These are phyloP conservation scores for Scopus umbretta DNA, from an alignment of 2,113 vertebrate species.

Conservation along the genomic window DNA sequence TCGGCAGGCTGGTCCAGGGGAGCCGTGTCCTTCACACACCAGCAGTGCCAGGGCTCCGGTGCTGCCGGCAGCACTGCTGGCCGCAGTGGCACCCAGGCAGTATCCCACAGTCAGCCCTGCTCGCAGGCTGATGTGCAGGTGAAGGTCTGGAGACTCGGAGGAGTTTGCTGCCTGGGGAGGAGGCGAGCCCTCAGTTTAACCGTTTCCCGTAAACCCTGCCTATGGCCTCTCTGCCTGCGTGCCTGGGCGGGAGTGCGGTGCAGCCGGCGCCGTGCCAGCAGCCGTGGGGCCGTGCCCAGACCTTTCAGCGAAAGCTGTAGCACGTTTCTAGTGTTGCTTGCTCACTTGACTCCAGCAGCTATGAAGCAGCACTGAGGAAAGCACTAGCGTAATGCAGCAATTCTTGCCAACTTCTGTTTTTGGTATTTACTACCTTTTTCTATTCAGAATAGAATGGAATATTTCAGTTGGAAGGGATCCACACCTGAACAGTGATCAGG, in stretches of 20 bases:
- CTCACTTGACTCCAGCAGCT: not conserved
- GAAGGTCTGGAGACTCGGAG: not conserved
- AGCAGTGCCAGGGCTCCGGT: rapidly evolving
- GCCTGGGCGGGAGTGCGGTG: rapidly evolving
- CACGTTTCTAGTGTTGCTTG: not conserved
- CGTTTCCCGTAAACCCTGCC: not conserved
- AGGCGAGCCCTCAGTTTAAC: not conserved
- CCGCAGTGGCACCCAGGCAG: not conserved
- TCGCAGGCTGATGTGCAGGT: not conserved
- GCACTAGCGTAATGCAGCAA: not conserved
- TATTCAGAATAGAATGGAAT: not conserved
- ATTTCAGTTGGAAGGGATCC: not conserved
- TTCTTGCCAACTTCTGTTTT: not conserved
- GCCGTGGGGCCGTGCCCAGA: not conserved
- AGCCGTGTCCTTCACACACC: not conserved
- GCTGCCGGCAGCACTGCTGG: not conserved
- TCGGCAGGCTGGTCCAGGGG: not conserved
- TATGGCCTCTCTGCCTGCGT: not conserved
- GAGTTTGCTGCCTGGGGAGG: not conserved
- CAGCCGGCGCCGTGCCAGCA: not conserved
- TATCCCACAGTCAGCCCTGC: not conserved
- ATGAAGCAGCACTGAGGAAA: rapidly evolving
- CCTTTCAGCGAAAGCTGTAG: not conserved
- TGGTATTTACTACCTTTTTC: not conserved
- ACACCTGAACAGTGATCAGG: not conserved